Evolutionary conservation across 2,113 vertebrate genomes (phyloP).

Genomic region (Benitochromis conjunctus): DNA sequence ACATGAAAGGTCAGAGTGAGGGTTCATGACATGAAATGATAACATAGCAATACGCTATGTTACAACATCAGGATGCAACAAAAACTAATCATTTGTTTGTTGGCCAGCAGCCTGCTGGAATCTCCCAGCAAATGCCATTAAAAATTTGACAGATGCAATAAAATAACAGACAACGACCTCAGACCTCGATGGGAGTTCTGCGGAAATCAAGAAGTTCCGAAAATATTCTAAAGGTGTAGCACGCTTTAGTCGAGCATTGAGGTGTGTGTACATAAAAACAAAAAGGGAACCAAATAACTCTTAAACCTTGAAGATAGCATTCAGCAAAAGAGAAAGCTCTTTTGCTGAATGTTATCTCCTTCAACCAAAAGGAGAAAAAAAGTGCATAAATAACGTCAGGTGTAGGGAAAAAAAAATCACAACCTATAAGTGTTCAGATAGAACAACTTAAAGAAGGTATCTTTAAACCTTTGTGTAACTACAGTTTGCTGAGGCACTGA

Average conservation of each 20-base stretch:
- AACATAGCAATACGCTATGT: fast-evolving
- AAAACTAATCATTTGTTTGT: background rate
- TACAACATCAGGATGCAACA: background rate
- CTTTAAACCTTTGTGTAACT: background rate
- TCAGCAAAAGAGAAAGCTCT: background rate
- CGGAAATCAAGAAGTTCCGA: background rate
- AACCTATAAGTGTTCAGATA: background rate
- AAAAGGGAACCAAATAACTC: background rate
- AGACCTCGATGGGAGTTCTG: background rate
- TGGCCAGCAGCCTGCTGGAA: background rate
- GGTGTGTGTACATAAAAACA: background rate
- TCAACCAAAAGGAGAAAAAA: background rate
- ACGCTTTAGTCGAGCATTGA: background rate
- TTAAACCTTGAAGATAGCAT: background rate
- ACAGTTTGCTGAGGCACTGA: background rate
- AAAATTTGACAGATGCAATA: background rate
- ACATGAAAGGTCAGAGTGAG: background rate
- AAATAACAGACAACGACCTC: background rate
- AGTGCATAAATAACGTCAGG: background rate
- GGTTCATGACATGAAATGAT: background rate
- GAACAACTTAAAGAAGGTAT: background rate
- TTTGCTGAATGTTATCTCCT: no score
- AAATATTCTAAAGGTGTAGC: background rate
- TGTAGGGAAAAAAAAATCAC: background rate
- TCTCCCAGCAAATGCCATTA: background rate